These are phyloP conservation scores for Periophthalmus modestus DNA, from an alignment of 2,113 vertebrate species.

Conservation along the genomic window DNA sequence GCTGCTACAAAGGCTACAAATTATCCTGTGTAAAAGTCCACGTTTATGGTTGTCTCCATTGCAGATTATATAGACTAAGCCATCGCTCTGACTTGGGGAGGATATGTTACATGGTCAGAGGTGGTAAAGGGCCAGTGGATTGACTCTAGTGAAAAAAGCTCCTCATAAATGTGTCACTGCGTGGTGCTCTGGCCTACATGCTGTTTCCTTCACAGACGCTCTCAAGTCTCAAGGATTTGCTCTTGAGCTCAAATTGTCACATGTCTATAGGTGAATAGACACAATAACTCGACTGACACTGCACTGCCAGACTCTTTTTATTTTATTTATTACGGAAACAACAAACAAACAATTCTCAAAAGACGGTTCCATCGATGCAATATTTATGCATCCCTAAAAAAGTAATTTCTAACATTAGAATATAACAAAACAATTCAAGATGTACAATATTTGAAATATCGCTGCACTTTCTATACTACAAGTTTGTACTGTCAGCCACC, in stretches of 20 bases:
- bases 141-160: slow-evolving; percentile 40
- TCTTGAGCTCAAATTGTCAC: background rate
- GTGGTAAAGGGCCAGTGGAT: slow-evolving; percentile 43
- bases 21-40: slow-evolving; percentile 3
- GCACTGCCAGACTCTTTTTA: too few relatives aligned
- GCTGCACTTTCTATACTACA: too few relatives aligned
- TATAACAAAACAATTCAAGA: too few relatives aligned
- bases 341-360: too few relatives aligned
- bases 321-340: too few relatives aligned
- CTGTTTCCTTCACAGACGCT: slow-evolving; percentile 1
- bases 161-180: slow-evolving; percentile 48
- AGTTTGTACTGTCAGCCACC: too few relatives aligned
- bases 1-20: slow-evolving; percentile 4
- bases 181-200: slow-evolving; percentile 36
- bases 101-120: slow-evolving; percentile 29
- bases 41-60: slow-evolving; percentile 17
- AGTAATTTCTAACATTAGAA: too few relatives aligned
- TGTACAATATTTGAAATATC: too few relatives aligned
- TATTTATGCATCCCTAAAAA: too few relatives aligned
- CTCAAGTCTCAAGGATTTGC: background rate
- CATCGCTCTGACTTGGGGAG: slow-evolving; percentile 18
- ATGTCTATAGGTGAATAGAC: background rate
- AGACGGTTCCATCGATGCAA: too few relatives aligned
- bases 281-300: background rate
- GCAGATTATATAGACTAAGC: slow-evolving; percentile 38